Conservation (phyloP, 2,113 vertebrate genomes). For the Cisticola juncidis region DNA sequence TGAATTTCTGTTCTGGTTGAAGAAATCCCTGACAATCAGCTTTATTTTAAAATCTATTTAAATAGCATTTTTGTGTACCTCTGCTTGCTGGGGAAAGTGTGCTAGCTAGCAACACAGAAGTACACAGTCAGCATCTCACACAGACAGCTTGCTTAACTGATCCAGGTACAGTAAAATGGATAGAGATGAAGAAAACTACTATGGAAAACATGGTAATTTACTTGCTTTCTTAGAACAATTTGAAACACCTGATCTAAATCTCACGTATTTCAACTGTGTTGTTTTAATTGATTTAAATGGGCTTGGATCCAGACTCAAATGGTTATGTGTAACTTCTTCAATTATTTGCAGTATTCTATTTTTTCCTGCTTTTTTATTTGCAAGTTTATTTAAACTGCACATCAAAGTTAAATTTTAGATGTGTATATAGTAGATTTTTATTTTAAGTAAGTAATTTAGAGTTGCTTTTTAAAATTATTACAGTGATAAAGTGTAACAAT, state of each 20-base stretch:
- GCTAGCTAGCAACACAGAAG: neutral
- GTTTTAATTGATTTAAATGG: neutral
- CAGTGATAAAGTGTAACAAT: neutral
- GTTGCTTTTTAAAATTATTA: neutral
- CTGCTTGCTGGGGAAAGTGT: neutral
- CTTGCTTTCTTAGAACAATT: neutral
- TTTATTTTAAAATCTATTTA: conserved; percentile 45
- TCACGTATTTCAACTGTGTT: neutral
- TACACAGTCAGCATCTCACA: neutral
- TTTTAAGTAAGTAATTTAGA: neutral
- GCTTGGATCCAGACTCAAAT: neutral
- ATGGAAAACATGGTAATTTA: conserved; percentile 57
- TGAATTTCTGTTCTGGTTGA: neutral
- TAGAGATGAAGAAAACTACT: conserved; percentile 46
- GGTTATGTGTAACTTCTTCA: neutral
- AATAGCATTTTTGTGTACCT: neutral
- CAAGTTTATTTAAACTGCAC: neutral
- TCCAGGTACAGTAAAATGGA: conserved; percentile 8
- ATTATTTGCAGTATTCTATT: neutral
- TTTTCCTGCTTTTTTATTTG: neutral
- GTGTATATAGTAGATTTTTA: neutral
- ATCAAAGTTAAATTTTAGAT: neutral
- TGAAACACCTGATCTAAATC: neutral
- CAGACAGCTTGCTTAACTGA: neutral
- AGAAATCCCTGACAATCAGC: neutral